Percentiles rank a stretch among this genome's conserved stretches.
Evolutionary conservation across 2,797 vertebrate genomes (phyloP).

Genomic region (Tympanoctomys barrerae): DNA sequence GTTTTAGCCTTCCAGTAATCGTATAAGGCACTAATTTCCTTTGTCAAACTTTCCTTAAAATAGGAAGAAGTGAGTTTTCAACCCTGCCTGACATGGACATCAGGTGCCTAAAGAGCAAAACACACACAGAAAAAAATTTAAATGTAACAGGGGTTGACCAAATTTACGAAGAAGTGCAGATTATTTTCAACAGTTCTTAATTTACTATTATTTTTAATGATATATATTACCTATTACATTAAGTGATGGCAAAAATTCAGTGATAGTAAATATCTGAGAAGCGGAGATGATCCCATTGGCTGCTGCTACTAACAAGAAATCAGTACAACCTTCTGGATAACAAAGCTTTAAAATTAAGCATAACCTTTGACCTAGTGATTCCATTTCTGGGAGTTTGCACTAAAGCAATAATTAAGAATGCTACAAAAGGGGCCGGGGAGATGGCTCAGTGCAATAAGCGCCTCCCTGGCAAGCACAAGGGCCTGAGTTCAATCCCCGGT

Average conservation of each 20-base stretch:
- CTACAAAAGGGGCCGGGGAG: too few species aligned
- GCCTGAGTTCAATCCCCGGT: too few species aligned
- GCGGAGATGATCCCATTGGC: background rate
- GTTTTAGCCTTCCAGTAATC: background rate
- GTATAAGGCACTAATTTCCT: background rate
- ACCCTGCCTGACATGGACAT: background rate
- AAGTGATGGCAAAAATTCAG: background rate
- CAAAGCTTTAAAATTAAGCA: background rate
- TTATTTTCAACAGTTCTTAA: background rate
- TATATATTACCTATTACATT: background rate
- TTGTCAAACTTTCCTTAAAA: slow-evolving; percentile 1
- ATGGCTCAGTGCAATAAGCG: too few species aligned
- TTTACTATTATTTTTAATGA: background rate
- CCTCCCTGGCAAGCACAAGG: too few species aligned
- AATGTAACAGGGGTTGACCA: background rate
- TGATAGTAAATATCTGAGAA: background rate
- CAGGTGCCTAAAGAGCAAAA: background rate
- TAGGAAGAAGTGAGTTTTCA: background rate
- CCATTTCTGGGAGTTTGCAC: background rate
- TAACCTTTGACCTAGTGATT: background rate
- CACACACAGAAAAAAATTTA: background rate
- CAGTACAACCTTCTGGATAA: background rate
- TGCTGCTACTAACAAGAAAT: background rate
- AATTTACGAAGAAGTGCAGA: background rate
- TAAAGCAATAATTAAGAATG: background rate